Conservation (phyloP, 1,140 invertebrate species). For the Lasioglossum albipes region DNA sequence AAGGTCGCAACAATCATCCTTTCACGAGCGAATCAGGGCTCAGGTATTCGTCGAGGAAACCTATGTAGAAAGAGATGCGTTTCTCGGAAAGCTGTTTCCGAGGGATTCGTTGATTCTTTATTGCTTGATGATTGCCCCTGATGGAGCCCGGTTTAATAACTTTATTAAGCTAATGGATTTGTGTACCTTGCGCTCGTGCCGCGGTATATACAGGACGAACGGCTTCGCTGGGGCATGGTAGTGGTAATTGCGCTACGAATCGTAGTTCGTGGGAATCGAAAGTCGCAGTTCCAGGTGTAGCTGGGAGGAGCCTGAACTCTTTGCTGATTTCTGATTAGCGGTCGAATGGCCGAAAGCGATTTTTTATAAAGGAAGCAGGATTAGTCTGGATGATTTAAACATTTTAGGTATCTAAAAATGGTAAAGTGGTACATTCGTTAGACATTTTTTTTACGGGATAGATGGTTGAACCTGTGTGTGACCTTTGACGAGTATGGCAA, state of each 20-base stretch:
- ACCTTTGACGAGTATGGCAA: too few species aligned
- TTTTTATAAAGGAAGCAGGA: too few species aligned
- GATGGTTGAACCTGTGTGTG: too few species aligned
- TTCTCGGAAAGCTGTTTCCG: conserved; percentile 10
- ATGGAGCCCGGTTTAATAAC: conserved; percentile 24
- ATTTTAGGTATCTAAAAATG: too few species aligned
- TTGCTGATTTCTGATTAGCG: too few species aligned
- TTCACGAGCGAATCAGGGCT: conserved; percentile 18
- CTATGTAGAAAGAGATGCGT: background rate
- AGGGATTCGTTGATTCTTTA: background rate
- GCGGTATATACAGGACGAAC: background rate
- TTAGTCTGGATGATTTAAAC: too few species aligned
- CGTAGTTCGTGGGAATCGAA: conserved; percentile 18
- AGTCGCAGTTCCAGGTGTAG: background rate
- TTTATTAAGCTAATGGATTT: conserved; percentile 29
- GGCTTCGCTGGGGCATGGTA: background rate
- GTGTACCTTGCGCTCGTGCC: background rate
- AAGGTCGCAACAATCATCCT: conserved; percentile 6
- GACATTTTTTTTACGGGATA: too few species aligned
- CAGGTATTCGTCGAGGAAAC: background rate
- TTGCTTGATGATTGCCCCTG: conserved; percentile 5
- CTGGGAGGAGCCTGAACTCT: too few species aligned
- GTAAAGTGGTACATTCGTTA: too few species aligned
- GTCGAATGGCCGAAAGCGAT: too few species aligned
- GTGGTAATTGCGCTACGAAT: background rate